Percentiles rank a stretch among this genome's conserved stretches.
phyloP scores from a whole-genome alignment of 2,888 invertebrate species.

The Drosophila parthenogenetica region DNA sequence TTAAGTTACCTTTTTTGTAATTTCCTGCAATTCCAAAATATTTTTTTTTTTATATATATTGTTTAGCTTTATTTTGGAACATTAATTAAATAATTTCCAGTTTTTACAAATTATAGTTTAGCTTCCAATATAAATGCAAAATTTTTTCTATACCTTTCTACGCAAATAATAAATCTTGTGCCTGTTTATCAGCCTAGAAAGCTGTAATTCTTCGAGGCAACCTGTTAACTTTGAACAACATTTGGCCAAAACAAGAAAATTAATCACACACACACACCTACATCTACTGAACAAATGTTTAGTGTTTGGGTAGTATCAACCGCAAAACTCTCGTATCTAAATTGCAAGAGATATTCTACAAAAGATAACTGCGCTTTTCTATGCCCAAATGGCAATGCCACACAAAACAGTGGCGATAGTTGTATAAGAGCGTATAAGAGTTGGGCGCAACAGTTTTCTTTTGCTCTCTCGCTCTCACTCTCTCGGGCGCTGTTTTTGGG shows the following conservation, averaged over 20 bases:
- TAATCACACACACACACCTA: conserved; percentile 4
- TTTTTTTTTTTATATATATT: too few species aligned
- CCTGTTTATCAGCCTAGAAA: background rate
- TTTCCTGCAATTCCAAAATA: too few species aligned
- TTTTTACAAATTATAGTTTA: background rate
- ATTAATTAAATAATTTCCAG: too few species aligned
- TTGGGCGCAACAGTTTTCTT: conserved; percentile 57
- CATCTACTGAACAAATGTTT: conserved; percentile 7
- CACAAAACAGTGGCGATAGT: background rate
- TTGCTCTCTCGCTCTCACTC: conserved; percentile 23
- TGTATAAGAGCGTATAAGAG: conserved; percentile 51
- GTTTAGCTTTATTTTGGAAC: too few species aligned
- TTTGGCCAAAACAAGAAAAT: conserved; percentile 21
- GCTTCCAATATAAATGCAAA: background rate
- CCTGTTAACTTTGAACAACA: conserved; percentile 62
- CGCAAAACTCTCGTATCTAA: conserved; percentile 8
- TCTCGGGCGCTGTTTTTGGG: conserved; percentile 43
- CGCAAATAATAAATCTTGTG: background rate
- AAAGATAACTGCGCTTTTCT: conserved; percentile 76
- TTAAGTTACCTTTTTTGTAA: too few species aligned
- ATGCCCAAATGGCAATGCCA: conserved; percentile 54
- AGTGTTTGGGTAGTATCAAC: conserved; percentile 4
- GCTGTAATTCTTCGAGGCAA: conserved; percentile 37
- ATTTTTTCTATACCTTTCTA: background rate
- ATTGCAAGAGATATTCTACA: conserved; percentile 62